These are phyloP conservation scores for Leptosomus discolor DNA, from an alignment of 2,113 vertebrate genomes.

Conservation along the genomic window DNA sequence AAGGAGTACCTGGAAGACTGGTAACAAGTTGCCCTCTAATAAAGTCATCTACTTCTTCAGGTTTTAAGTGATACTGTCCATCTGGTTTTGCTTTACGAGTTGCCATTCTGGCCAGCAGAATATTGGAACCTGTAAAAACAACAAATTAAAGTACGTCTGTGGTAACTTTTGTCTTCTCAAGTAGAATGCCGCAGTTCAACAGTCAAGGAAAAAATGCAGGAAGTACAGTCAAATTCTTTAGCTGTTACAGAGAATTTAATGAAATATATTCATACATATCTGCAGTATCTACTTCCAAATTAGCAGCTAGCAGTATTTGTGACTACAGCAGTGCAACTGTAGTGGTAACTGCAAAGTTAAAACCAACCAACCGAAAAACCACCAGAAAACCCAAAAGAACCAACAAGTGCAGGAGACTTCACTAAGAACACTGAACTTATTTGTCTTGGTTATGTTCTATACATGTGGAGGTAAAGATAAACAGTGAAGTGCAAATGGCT, in stretches of 20 bases:
- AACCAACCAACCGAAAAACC: background rate
- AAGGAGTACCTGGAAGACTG: slow-evolving; percentile 86
- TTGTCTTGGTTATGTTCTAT: background rate
- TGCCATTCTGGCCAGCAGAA: slow-evolving; percentile 94
- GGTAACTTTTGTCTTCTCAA: background rate
- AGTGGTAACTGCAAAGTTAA: background rate
- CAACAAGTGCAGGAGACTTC: background rate
- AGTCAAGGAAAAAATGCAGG: background rate
- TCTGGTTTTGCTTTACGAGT: slow-evolving; percentile 95
- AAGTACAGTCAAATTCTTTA: background rate
- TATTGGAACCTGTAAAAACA: slow-evolving; percentile 88
- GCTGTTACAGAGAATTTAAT: background rate
- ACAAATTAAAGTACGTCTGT: background rate
- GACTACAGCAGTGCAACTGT: background rate
- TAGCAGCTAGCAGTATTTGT: background rate
- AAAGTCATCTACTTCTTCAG: slow-evolving; percentile 95
- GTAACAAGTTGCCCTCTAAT: slow-evolving; percentile 90
- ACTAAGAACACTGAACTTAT: background rate
- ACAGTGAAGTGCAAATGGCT: background rate
- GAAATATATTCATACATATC: background rate
- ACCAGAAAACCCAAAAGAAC: background rate
- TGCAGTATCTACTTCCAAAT: background rate
- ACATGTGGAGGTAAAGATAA: background rate
- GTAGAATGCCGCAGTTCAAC: background rate
- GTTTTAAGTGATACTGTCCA: slow-evolving; percentile 89